Evolutionary conservation across 2,113 vertebrate genomes (phyloP).

Genomic region (Ranitomeya imitator): DNA sequence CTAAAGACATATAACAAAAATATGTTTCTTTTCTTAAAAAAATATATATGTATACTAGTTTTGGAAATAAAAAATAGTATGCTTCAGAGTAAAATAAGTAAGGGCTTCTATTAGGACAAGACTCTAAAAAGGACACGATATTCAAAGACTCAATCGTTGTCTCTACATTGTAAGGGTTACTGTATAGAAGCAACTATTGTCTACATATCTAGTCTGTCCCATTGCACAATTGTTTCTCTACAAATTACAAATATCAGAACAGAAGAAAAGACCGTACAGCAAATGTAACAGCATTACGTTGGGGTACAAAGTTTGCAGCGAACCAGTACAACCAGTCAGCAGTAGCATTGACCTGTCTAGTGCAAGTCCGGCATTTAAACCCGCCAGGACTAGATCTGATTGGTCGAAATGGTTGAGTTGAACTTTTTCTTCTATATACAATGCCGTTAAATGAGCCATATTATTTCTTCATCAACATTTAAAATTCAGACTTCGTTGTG

Average conservation of each 20-base stretch:
- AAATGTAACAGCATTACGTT: background rate
- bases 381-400: background rate
- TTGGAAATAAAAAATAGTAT: conserved; percentile 49
- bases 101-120: conserved; percentile 29
- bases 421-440: background rate
- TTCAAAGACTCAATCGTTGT: background rate
- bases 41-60: conserved; percentile 49
- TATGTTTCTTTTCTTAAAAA: conserved; percentile 51
- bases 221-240: conserved; percentile 31
- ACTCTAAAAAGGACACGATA: background rate
- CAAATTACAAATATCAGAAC: conserved; percentile 36
- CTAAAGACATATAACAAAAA: conserved; percentile 47
- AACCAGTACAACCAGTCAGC: background rate
- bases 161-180: background rate
- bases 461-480: conserved; percentile 19
- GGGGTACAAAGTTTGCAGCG: background rate
- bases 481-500: background rate
- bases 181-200: conserved; percentile 6
- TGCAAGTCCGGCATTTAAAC: background rate
- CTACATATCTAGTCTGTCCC: background rate
- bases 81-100: conserved; percentile 44
- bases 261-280: conserved; percentile 19
- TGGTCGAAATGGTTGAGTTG: background rate
- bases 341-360: conserved; percentile 1
- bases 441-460: background rate